Base-by-base conservation (phyloP, 2,797 vertebrate genomes). In the Hydrolagus colliei region DNA sequence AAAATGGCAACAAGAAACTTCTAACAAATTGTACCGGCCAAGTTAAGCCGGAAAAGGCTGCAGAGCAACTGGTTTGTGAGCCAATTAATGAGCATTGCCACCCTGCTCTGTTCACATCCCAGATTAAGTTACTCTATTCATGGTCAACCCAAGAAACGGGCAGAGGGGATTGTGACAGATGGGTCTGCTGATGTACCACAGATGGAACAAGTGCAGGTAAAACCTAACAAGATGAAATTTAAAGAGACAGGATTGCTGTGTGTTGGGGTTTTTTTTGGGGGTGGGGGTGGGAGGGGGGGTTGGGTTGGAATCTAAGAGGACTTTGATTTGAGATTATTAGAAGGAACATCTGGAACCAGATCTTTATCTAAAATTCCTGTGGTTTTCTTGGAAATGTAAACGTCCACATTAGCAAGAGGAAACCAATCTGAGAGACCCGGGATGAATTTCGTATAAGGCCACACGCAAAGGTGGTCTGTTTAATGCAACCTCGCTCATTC, bases 281-380 rank as follows among this genome's bases (percentile, higher is more conserved):
- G 41, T 3, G 41, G 41, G 41, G 41, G 6, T 52, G 41, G 41
- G 41, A 27, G 27, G 41, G 41, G 41, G 41, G 41, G 6, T 52
- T 3, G 41, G 41, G 41, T 3, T 3, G 41, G 41, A 52, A 52
- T 52, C 41, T 52, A 52, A 52, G 41, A 52, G 41, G 41, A 32
- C 79, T 84, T 84, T 84, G 18, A 84, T 71, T 65, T 84, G 79
- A n/a, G 65, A 71, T 18, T 41, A 84, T 84, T 84, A 84, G 13
- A 84, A 20, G 9, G 16, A 35, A 82, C 67, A 67, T 68, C 65
- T 68, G 65, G 27, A 4, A 68, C 62, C 16, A 71, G 79, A 84
- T 84, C 20, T 71, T 68, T 84, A 84, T 84, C 79, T 32, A 84
- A 67, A 84, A 84, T 52, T 84, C 79, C 79, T 67, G 65, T 71